Conservation (phyloP, 2,113 vertebrate genomes). For the Potamarius usumacintae region DNA sequence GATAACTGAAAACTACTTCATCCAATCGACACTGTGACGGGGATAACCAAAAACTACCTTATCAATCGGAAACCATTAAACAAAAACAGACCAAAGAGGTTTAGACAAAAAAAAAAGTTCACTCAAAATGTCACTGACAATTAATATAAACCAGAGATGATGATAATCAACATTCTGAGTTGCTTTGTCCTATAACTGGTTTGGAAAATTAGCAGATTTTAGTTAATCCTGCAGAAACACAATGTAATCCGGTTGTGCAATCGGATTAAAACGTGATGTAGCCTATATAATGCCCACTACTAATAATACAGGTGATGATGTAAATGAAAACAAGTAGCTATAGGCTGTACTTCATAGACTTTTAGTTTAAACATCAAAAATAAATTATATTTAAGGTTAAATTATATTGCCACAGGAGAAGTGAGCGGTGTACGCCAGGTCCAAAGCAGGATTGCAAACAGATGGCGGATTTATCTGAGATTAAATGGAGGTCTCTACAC, state of each 20-base stretch:
- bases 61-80: not conserved
- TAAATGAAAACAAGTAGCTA: not conserved
- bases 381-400: not conserved
- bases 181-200: not conserved
- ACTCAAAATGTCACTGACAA: not conserved
- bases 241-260: not conserved
- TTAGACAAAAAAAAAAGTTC: not conserved
- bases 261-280: not conserved
- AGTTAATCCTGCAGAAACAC: not conserved
- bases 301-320: not conserved
- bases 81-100: not conserved
- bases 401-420: not conserved
- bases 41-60: no score
- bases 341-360: not conserved
- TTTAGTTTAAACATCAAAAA: not conserved
- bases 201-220: not conserved
- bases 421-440: not conserved
- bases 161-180: not conserved
- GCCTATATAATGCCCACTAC: not conserved
- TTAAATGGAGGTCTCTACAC: constrained; percentile 11
- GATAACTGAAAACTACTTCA: no score
- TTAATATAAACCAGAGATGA: no score
- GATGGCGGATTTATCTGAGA: constrained; percentile 70
- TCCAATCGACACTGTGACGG: no score
- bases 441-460: constrained; percentile 57